Percentiles rank a stretch among this genome's conserved stretches.
Conservation (phyloP, 1,140 invertebrate species). For the Muscidifurax raptorellus region DNA sequence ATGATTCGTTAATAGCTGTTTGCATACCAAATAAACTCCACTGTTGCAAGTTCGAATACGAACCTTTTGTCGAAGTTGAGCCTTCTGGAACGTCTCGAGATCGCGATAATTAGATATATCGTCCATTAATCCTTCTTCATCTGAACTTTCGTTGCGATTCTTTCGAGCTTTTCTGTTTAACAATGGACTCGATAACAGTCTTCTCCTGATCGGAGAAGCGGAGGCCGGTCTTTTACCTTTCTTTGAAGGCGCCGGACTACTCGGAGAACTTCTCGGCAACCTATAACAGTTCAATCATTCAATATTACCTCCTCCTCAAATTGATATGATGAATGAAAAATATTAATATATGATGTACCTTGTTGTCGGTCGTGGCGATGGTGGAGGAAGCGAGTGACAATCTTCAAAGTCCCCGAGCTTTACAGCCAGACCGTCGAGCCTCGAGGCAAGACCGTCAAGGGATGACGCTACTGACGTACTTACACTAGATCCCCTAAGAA, state of each 20-base stretch:
- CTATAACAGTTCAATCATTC: conserved; percentile 64
- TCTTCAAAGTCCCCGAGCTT: conserved; percentile 72
- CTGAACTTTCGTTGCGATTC: conserved; percentile 88
- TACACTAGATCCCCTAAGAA: conserved; percentile 64
- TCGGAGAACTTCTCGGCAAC: conserved; percentile 82
- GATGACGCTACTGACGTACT: conserved; percentile 71
- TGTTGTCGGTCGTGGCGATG: conserved; percentile 70
- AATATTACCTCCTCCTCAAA: background rate
- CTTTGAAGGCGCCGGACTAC: conserved; percentile 83
- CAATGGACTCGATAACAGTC: conserved; percentile 87
- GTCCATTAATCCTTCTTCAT: conserved; percentile 85
- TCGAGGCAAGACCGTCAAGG: conserved; percentile 69
- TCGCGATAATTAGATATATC: conserved; percentile 86
- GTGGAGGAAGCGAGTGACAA: conserved; percentile 70
- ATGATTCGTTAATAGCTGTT: background rate
- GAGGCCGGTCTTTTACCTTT: conserved; percentile 85
- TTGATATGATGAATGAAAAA: conserved; percentile 30
- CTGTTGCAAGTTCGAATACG: background rate
- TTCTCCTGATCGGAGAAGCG: conserved; percentile 84
- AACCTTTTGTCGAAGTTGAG: conserved; percentile 94
- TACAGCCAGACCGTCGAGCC: conserved; percentile 70
- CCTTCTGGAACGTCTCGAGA: conserved; percentile 96
- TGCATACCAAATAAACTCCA: too few relatives aligned
- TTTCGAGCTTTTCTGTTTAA: conserved; percentile 85
- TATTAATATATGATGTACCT: conserved; percentile 56